phyloP scores from a whole-genome alignment of 2,797 vertebrate genomes.

The Martes flavigula region DNA sequence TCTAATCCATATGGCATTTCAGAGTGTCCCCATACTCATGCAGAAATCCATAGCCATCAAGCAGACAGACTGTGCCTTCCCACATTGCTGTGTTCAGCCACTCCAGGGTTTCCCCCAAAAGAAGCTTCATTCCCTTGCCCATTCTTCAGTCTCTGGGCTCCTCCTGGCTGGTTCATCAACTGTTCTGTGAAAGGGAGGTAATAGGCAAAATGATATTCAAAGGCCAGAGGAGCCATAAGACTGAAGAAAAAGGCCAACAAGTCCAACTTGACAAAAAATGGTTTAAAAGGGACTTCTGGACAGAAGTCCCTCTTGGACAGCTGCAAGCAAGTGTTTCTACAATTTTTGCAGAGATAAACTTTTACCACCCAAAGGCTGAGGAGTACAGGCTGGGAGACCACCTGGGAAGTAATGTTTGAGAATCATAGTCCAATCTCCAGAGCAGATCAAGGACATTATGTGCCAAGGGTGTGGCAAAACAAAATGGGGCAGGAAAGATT shows the following conservation, averaged over 20 bases:
- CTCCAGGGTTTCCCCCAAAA: background rate
- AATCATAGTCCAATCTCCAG: background rate
- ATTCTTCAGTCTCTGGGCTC: background rate
- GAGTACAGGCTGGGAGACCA: background rate
- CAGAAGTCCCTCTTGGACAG: background rate
- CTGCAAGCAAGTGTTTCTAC: background rate
- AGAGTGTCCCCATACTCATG: background rate
- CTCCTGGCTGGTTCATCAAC: background rate
- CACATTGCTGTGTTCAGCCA: background rate
- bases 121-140: background rate
- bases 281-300: background rate
- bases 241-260: background rate
- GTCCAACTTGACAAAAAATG: background rate
- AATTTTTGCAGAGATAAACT: too few relatives aligned
- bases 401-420: background rate
- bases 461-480: background rate
- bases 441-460: background rate
- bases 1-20: background rate
- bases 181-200: background rate
- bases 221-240: background rate
- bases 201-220: background rate
- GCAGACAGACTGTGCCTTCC: background rate
- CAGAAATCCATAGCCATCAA: background rate
- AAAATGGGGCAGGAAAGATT: background rate
- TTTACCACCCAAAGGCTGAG: background rate